Conservation (phyloP, 2,797 vertebrate genomes). For the Myotis daubentonii region DNA sequence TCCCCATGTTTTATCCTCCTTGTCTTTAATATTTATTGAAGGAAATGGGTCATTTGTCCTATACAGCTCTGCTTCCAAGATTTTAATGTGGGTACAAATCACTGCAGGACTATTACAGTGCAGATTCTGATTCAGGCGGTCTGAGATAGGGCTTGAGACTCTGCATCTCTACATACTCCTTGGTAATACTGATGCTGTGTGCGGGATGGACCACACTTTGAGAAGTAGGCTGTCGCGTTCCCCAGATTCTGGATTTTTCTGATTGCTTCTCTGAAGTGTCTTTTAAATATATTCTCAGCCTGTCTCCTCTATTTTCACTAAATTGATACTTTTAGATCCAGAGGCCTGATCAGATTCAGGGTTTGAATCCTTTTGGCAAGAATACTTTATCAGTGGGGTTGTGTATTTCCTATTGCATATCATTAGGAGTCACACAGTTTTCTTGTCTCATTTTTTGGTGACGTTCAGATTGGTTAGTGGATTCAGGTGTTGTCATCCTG, state of each 20-base stretch:
- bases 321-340: conserved; percentile 8
- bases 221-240: background rate
- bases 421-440: background rate
- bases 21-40: conserved; percentile 28
- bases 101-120: conserved; percentile 26
- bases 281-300: conserved; percentile 17
- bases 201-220: background rate
- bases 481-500: background rate
- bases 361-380: background rate
- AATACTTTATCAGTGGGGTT: background rate
- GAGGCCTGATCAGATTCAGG: background rate
- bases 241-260: background rate
- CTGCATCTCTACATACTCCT: background rate
- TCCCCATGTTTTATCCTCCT: background rate
- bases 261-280: background rate
- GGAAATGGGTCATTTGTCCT: background rate
- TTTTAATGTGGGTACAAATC: background rate
- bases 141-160: background rate
- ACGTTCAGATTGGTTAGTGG: background rate
- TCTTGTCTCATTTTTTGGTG: background rate
- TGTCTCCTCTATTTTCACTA: background rate
- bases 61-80: background rate
- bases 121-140: background rate
- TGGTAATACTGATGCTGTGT: background rate
- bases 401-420: background rate